These are phyloP conservation scores for Lota lota DNA, from an alignment of 2,113 vertebrate species.

Conservation along the genomic window DNA sequence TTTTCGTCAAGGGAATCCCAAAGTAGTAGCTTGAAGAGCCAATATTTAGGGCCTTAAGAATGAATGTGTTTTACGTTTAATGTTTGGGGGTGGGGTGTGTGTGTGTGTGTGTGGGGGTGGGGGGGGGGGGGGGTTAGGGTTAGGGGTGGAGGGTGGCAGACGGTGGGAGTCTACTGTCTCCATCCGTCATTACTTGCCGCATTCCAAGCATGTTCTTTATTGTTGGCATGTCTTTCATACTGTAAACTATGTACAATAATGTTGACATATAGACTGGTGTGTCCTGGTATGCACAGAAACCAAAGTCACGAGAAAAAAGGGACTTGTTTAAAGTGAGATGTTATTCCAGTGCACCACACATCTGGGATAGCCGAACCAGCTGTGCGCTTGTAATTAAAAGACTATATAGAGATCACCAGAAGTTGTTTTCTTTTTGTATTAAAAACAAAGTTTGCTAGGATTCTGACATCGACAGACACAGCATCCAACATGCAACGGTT, in stretches of 20 bases:
- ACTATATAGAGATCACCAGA: conserved; percentile 22
- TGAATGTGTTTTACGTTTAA: conserved; percentile 6
- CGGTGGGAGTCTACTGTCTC: background rate
- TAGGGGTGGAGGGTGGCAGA: background rate
- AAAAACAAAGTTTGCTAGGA: background rate
- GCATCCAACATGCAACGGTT: too few species aligned
- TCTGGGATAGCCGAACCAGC: conserved; percentile 20
- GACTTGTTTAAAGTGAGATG: conserved; percentile 25
- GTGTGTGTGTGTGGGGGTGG: background rate
- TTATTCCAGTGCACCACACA: conserved; percentile 16
- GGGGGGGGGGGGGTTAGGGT: background rate
- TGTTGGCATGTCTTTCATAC: conserved; percentile 28
- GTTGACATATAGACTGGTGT: conserved; percentile 42
- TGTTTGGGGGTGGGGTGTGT: conserved; percentile 2
- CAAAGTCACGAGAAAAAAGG: conserved; percentile 31
- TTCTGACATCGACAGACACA: background rate
- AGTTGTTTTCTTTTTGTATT: background rate
- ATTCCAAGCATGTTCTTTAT: conserved; percentile 14
- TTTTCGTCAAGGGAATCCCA: conserved; percentile 15
- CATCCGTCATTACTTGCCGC: background rate
- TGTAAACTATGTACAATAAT: conserved; percentile 43
- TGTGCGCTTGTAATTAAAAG: conserved; percentile 61
- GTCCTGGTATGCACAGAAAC: conserved; percentile 33
- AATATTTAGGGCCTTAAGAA: background rate
- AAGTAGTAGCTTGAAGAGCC: conserved; percentile 6